Evolutionary conservation across 2,888 invertebrate species (phyloP).

Genomic region (Dryadula phaetusa): DNA sequence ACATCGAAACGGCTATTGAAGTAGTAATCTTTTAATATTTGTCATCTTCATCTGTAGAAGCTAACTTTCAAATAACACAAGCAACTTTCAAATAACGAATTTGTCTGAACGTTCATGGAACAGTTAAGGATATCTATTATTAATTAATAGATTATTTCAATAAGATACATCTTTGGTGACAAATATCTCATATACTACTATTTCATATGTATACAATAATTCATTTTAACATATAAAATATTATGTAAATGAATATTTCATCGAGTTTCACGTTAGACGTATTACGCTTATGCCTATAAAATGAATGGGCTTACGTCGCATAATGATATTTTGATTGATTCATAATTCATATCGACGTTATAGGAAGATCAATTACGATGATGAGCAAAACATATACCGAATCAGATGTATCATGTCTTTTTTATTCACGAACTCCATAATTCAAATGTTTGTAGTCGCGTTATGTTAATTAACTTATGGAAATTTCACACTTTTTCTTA

Average conservation of each 20-base stretch:
- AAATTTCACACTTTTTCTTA: no score
- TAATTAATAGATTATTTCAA: no score
- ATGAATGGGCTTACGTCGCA: slow-evolving; percentile 31
- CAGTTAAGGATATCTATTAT: no score
- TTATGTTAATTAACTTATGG: slow-evolving; percentile 38
- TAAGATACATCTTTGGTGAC: no score
- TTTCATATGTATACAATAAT: background rate
- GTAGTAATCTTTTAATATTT: no score
- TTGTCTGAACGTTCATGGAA: no score
- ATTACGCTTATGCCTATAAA: slow-evolving; percentile 14
- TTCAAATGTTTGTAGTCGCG: slow-evolving; percentile 35
- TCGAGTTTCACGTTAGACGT: slow-evolving; percentile 8
- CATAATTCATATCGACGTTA: slow-evolving; percentile 65
- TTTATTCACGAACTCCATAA: slow-evolving; percentile 46
- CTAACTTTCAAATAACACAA: no score
- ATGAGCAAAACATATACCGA: slow-evolving; percentile 58
- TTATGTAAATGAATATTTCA: background rate
- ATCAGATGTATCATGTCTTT: slow-evolving; percentile 50
- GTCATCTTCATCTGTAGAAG: no score
- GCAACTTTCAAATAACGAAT: no score
- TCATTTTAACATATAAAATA: background rate
- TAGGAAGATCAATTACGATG: slow-evolving; percentile 67
- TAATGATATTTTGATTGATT: slow-evolving; percentile 73
- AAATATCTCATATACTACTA: background rate
- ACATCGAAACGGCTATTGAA: no score